Evolutionary conservation across 2,113 vertebrate genomes (phyloP), one percentile per base, ranked within the genome.

Genomic region (Glareola pratincola): DNA sequence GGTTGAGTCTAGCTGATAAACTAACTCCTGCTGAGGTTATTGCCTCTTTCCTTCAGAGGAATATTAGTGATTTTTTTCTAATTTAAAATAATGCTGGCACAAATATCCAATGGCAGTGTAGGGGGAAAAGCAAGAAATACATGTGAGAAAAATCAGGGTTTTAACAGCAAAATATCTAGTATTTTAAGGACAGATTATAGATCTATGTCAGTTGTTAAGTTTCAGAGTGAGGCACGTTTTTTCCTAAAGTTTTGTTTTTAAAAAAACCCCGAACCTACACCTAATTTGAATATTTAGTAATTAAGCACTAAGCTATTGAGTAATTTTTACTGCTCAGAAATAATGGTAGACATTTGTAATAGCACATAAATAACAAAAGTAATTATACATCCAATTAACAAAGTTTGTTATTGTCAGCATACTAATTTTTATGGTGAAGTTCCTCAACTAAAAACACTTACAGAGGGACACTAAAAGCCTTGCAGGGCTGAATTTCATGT

Each of bases 121-220:
- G 39, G 24, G 15, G 13, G 9, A 4, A 64, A 67, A 67, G 16
- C 12, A 84, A 54, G 15, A 72, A 75, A 59, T 8, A 12, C 9
- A 6, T 10, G 3, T 17, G 29, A 32, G 20, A 24, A 37, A 79
- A 59, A 12, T 3, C 4, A 45, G 3, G 3, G 3, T 1, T 14
- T 62, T 62, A 62, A 30, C 57, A 62, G 36, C 24, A 85, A 88
- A 76, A 72, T 36, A 81, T 30, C 3, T 45, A 83, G 34, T 6
- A 27, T 57, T 94, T 72, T 68, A 89, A 69, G 20, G 20, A 41
- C 24, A 47, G 15, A 5, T 67, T 56, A 34, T 13, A 45, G 50
- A n/a, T 62, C 26, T 23, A 23, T 63, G 34, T 26, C 26, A 68
- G 29, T 43, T 80, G 8, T 75, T 41, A 37, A 30, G 5, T 68